Evolutionary conservation across 2,888 invertebrate species (phyloP), one percentile per base, ranked within the genome.

Genomic region (Nasonia oneida): DNA sequence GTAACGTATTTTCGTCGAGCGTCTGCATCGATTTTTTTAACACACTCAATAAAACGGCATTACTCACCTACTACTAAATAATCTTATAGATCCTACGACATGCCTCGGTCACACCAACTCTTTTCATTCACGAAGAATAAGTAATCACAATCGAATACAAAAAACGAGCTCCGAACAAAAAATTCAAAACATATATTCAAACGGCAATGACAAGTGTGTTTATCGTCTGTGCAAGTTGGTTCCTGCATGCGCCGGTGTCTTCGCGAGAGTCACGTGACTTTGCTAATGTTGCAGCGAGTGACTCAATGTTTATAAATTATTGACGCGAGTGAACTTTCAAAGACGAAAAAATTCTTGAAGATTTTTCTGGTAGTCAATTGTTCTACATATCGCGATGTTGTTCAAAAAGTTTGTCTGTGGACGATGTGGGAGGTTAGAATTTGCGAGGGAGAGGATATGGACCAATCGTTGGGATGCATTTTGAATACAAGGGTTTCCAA

Each of bases 181-280:
- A 73, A 78, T 78, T 79, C 42, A 75, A 84, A 80, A 80, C 61
- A 79, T 50, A 79, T 50, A 79, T 74, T 84, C 64, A 84, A 75
- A 76, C 84, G 82, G 33, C 82, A 81, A 83, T 81, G 83, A 86
- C 83, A 86, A 86, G 83, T 76, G 83, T 76, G 78, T 86, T 76
- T 84, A 64, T 81, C 57, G n/a, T n/a, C 29, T 47, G 33, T 74
- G 74, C 80, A 29, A 47, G 82, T 84, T n/a, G 39, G 71, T 39
- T 37, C 84, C 33, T 75, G 81, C 76, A 73, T 76, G 75, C 64
- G 79, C 50, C 82, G 74, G 37, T 57, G 81, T 73, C 67, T 57
- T 50, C 39, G 14, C n/a, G 47, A 23, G 42, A 29, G 71, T 82
- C 86, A 87, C 86, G 86, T 87, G 86, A 87, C 74, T 53, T 74